A percentile compares a stretch with the other conserved stretches of the same genome.
These are phyloP conservation scores for Ptychadena robeensis DNA, from an alignment of 2,797 vertebrate species.

Conservation along the genomic window DNA sequence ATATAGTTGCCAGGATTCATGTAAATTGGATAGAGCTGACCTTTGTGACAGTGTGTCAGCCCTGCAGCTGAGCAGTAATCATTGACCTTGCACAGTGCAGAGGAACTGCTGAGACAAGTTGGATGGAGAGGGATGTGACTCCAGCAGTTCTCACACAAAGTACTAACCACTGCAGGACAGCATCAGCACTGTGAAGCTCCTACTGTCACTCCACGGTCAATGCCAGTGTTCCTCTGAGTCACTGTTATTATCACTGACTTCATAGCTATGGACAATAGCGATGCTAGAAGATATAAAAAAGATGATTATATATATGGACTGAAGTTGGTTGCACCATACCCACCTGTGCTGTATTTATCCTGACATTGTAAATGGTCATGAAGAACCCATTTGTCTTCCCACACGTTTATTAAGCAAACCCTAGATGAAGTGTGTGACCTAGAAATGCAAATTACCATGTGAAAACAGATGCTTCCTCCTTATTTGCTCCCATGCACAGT, in stretches of 20 bases:
- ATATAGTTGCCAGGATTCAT: slow-evolving; percentile 48
- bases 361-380: not conserved
- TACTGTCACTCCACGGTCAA: not conserved
- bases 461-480: slow-evolving; percentile 18
- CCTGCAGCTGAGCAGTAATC: slow-evolving; percentile 42
- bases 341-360: not conserved
- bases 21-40: slow-evolving; percentile 49
- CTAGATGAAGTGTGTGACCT: not conserved
- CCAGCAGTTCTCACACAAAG: slow-evolving; percentile 35
- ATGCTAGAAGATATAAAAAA: not conserved
- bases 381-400: not conserved
- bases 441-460: slow-evolving; percentile 11
- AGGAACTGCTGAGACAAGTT: slow-evolving; percentile 30
- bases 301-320: not conserved
- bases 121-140: slow-evolving; percentile 8
- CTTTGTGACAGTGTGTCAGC: slow-evolving; percentile 49
- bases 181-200: not conserved
- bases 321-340: not conserved
- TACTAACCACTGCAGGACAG: slow-evolving; percentile 21
- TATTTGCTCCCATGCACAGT: not conserved
- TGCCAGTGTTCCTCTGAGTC: slow-evolving; percentile 19
- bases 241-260: not conserved
- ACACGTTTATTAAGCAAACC: not conserved
- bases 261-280: not conserved
- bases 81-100: slow-evolving; percentile 50